These are phyloP conservation scores for Anastatus disparis DNA, from an alignment of 1,140 invertebrate genomes.

Conservation along the genomic window DNA sequence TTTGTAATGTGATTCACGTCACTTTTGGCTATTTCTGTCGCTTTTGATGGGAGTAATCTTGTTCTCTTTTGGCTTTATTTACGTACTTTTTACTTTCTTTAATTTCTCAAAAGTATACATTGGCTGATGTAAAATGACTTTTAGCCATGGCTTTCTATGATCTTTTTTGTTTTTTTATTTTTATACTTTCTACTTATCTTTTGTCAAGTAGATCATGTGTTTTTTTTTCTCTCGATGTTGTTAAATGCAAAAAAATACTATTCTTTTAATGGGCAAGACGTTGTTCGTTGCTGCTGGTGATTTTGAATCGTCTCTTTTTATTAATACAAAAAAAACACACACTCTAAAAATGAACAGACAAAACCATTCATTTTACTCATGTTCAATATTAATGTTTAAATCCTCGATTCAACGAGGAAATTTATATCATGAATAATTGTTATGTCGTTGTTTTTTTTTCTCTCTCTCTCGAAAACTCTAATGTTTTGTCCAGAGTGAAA, in stretches of 20 bases:
- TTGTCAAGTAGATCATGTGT: too few relatives aligned
- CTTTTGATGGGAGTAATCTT: constrained; percentile 35
- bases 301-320: constrained; percentile 44
- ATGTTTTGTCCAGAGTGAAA: neutral
- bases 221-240: constrained; percentile 31
- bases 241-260: constrained; percentile 41
- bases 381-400: too few relatives aligned
- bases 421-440: too few relatives aligned
- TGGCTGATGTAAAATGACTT: constrained; percentile 26
- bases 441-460: too few relatives aligned
- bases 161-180: constrained; percentile 32
- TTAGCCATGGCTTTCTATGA: neutral
- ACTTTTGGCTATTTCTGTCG: neutral
- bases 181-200: too few relatives aligned
- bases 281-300: constrained; percentile 55
- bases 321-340: too few relatives aligned
- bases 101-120: constrained; percentile 20
- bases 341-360: too few relatives aligned
- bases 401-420: too few relatives aligned
- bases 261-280: constrained; percentile 51
- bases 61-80: constrained; percentile 45
- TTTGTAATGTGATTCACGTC: neutral
- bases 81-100: constrained; percentile 41
- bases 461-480: neutral
- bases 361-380: too few relatives aligned